phyloP scores from a whole-genome alignment of 2,113 vertebrate species.

The Brachypteracias leptosomus region DNA sequence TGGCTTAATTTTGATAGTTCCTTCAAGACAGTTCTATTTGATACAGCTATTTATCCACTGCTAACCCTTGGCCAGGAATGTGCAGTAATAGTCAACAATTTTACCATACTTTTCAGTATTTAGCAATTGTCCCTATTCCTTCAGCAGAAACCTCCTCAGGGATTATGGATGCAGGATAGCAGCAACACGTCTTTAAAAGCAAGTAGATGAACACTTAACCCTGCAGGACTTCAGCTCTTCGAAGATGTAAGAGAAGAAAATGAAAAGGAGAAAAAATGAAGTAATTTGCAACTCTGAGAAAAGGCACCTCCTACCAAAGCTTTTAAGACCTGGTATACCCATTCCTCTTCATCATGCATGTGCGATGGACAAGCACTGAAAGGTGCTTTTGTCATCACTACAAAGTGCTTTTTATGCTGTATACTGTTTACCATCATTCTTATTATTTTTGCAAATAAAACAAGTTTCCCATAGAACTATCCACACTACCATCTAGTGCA shows the following conservation, averaged over 20 bases:
- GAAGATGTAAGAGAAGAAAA: background rate
- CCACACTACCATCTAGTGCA: slow-evolving; percentile 60
- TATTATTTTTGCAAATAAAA: background rate
- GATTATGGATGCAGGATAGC: background rate
- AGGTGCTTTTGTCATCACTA: background rate
- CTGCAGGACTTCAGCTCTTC: background rate
- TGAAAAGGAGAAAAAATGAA: background rate
- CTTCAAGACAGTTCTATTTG: background rate
- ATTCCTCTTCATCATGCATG: background rate
- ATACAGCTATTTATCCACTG: background rate
- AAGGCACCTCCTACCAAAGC: background rate
- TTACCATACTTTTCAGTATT: background rate
- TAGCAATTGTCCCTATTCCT: background rate
- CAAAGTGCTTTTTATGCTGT: background rate
- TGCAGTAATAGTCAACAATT: background rate
- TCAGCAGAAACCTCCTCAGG: background rate
- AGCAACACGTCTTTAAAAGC: background rate
- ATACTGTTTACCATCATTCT: background rate
- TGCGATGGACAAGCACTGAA: background rate
- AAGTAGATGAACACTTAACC: background rate
- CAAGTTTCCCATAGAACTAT: background rate
- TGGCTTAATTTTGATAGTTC: background rate
- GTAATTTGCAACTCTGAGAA: background rate
- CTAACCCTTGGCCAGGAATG: background rate
- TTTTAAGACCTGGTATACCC: background rate